Evolutionary conservation across 2,888 invertebrate species (phyloP), one percentile per base, ranked within the genome.

Genomic region (Drosophila borborema): DNA sequence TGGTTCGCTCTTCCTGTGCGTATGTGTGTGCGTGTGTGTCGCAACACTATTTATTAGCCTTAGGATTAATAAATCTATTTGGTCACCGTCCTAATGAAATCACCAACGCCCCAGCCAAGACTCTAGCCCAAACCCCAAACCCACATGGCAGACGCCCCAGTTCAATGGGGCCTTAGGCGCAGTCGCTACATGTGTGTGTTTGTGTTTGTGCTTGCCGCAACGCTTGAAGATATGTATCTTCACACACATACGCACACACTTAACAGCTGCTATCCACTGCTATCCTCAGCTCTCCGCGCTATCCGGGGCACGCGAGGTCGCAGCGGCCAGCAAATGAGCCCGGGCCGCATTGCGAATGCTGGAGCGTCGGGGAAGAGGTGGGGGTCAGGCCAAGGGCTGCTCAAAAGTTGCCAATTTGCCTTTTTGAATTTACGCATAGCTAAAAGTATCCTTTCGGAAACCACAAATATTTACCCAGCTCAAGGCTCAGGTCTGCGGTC

Each of bases 41-140:
- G 86, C 89, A 86, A 82, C 87, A 90, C 89, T 91, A 91, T 91
- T 91, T 91, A 92, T 91, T 91, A 91, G 91, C 91, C 86, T 81
- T 76, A 91, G 91, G 91, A 92, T 92, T 92, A 92, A 92, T 92
- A 91, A 92, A 92, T 92, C 92, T 92, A 92, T 91, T 92, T 91
- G 92, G 92, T 91, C 92, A 91, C 92, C 92, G 88, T 81, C 87
- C 89, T 88, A 89, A 83, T 89, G 84, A 85, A 89, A 89, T 89
- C 89, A 83, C 72, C 81, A 80, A 80, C 74, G 76, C 79, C 53
- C 62, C 46, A 70, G 60, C 53, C 49, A 59, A 53, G 61, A 38
- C 55, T 55, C 48, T 34, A 38, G 45, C 54, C 55, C 36, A 31
- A 23, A 45, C 58, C 46, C 77, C 64, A 28, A 14, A 18, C 38